Base-by-base conservation (phyloP, 1,140 invertebrate species). In the Hyles vespertilio region DNA sequence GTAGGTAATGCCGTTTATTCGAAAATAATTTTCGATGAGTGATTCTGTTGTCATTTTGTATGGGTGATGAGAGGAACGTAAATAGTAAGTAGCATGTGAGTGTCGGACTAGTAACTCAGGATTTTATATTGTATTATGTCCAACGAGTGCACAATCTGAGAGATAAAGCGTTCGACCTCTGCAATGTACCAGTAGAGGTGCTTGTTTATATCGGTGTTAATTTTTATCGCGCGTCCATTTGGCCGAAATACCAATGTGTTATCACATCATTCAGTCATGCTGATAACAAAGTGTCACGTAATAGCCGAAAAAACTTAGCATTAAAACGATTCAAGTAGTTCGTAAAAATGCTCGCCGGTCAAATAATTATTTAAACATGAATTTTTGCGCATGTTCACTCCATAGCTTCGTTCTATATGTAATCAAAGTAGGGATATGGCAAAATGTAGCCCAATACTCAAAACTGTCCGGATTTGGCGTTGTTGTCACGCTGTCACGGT, bases 241-340 rank as follows among this genome's bases (percentile, higher is more conserved):
- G 73, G 63, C 67, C 67, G 72, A 81, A 82, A 79, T 77, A 76
- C 63, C 61, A 62, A 69, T 67, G 59, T 70, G 74, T 75, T 84
- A 80, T 84, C 78, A 76, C 70, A 72, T 78, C 69, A 74, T 73
- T 74, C 70, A 59, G 70, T 63, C 58, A 40, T 54, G 56, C 63
- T 77, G 81, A 83, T 83, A 87, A 81, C 70, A 61, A 49, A 58
- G 47, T 78, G 77, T 75, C 69, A 72, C 58, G 59, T 77, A 78
- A 75, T 74, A 61, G 63, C 60, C 57, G 59, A 62, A 59, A 63
- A 71, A 61, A 71, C 63, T 67, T 63, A 44, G 62, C 65, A 58
- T 73, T 69, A 70, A 65, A 76, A 51, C 65, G 50, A 46, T 56
- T 60, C 57, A 65, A 22, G 22, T 22, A 22, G 22, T 22, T 22